These are phyloP conservation scores for Cheilosia scutellata DNA, from an alignment of 2,888 invertebrate genomes.

Conservation along the genomic window DNA sequence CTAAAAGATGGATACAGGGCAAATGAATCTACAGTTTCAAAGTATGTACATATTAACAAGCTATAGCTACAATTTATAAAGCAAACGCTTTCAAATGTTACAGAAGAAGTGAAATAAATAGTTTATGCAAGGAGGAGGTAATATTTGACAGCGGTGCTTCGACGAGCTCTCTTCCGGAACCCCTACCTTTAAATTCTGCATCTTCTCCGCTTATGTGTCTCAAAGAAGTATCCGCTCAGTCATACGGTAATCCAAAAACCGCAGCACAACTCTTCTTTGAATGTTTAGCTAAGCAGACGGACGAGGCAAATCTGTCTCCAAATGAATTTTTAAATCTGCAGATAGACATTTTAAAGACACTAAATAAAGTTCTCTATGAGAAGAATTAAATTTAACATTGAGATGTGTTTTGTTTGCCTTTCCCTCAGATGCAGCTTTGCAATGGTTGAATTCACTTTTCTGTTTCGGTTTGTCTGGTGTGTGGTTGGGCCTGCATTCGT, in stretches of 20 bases:
- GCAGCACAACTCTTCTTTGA: background rate
- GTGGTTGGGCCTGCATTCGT: too few species aligned
- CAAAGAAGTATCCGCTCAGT: background rate
- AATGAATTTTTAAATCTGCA: background rate
- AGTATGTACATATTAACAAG: background rate
- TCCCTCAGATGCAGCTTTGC: background rate
- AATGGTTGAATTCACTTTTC: too few species aligned
- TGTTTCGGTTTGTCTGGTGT: too few species aligned
- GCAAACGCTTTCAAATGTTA: background rate
- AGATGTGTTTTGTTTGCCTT: background rate
- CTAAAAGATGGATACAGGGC: background rate
- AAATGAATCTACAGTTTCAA: background rate
- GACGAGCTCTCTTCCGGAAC: background rate
- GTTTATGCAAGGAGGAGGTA: background rate
- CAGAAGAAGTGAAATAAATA: background rate
- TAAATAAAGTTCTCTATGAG: slow-evolving; percentile 1
- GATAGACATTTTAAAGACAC: background rate
- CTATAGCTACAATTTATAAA: background rate
- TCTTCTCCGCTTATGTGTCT: background rate
- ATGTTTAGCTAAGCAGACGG: background rate
- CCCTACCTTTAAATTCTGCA: background rate
- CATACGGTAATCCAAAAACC: background rate
- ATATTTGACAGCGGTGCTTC: slow-evolving; percentile 3
- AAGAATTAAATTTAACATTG: background rate
- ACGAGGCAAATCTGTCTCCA: background rate